Percentiles rank a stretch among this genome's conserved stretches.
Conservation (phyloP, 2,888 invertebrate genomes). For the Clistopyga incitator region DNA sequence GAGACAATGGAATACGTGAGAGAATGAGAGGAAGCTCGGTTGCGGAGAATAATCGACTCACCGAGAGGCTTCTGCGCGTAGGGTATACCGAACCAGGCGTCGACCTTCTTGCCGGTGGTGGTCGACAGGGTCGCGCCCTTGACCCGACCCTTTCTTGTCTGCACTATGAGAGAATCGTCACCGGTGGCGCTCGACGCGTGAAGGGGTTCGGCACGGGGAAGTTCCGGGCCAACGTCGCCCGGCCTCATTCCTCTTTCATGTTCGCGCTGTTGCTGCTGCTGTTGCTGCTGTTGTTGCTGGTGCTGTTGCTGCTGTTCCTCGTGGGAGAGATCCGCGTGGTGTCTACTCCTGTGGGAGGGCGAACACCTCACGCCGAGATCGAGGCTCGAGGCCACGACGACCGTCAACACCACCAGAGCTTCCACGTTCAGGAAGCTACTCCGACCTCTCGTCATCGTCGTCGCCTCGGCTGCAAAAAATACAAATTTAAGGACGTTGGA, state of each 20-base stretch:
- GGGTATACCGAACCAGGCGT: conserved; percentile 93
- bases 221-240: conserved; percentile 82
- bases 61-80: conserved; percentile 92
- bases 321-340: conserved; percentile 80
- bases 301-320: conserved; percentile 73
- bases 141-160: conserved; percentile 92
- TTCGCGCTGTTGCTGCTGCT: conserved; percentile 79
- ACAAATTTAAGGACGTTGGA: not conserved
- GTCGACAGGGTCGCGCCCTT: conserved; percentile 91
- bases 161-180: conserved; percentile 90
- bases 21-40: conserved; percentile 30
- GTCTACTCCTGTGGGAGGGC: conserved; percentile 81
- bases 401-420: conserved; percentile 76
- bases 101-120: conserved; percentile 91
- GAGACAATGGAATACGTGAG: conserved; percentile 5
- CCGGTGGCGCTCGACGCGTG: conserved; percentile 83
- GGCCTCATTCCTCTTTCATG: conserved; percentile 64
- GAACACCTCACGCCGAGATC: conserved; percentile 76
- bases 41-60: conserved; percentile 41
- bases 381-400: conserved; percentile 73
- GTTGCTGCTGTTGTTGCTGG: conserved; percentile 80
- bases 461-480: conserved; percentile 71
- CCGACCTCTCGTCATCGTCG: conserved; percentile 79
- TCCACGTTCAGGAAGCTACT: conserved; percentile 76
- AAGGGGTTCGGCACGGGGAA: conserved; percentile 83